Evolutionary conservation across 2,113 vertebrate species (phyloP), one percentile per base, ranked within the genome.

Genomic region (Sterna hirundo): DNA sequence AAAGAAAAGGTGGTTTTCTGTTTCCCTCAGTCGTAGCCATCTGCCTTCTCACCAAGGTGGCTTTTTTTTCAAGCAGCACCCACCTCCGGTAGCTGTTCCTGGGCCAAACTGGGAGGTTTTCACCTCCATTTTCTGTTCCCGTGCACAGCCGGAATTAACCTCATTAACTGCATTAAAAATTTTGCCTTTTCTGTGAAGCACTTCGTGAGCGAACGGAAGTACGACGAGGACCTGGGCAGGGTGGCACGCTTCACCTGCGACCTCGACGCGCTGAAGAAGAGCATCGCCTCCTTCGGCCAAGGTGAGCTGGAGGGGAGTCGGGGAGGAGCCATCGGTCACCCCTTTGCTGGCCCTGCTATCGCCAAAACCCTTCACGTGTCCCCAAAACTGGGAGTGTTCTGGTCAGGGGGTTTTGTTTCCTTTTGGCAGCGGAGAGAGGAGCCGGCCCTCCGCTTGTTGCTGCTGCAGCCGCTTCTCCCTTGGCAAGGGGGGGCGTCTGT

Each of bases 131-230:
- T 20, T 15, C 29, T 11, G 2, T 27, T 16, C 19, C 51, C 7
- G 21, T 4, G n/a, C 38, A 0, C 21, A 3, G 36, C 5, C 22
- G 13, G 32, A 20, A 19, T 32, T 93, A 51, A 96, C 18, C 9
- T 46, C 8, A 18, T 46, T 46, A 46, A 46, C 46, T 46, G 46
- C 7, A 46, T 46, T 46, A 46, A 46, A 46, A 46, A 19, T 25
- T 15, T 64, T 80, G 69, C 81, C 77, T 81, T 93, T 83, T 55
- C 36, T 22, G 11, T 71, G 52, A 88, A 99, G 99, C 99, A 99
- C 97, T 99, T 99, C 94, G 99, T 99, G 77, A 99, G 99, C 29
- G 99, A 99, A 91, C 98, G 99, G 38, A 99, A 99, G 96, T 99
- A 99, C 7, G 99, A 99, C 1, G 99, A 99, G 93, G 99, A 99